Conservation (phyloP, 2,113 vertebrate genomes). For the Microtus oregoni region DNA sequence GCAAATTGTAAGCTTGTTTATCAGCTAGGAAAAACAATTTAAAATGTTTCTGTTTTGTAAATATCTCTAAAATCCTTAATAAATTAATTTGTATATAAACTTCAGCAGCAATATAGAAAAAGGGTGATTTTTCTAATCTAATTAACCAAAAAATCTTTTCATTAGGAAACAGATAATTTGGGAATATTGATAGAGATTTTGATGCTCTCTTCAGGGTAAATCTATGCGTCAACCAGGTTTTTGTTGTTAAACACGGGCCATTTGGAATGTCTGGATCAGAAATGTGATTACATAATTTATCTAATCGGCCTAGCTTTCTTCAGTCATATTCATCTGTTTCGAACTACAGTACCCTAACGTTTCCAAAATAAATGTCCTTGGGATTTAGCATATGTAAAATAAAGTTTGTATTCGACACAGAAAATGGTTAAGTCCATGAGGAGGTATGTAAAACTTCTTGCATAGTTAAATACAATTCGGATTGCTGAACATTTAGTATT, state of each 20-base stretch:
- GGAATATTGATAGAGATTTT: neutral
- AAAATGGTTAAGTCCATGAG: conserved; percentile 62
- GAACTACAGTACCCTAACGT: conserved; percentile 45
- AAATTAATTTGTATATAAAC: neutral
- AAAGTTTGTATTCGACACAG: conserved; percentile 69
- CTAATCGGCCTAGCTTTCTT: conserved; percentile 27
- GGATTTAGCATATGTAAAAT: conserved; percentile 67
- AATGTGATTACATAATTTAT: conserved; percentile 59
- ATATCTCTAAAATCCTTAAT: conserved; percentile 18
- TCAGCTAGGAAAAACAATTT: conserved; percentile 3
- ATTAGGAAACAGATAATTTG: conserved; percentile 9
- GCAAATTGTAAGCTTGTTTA: neutral
- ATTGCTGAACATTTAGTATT: conserved; percentile 74
- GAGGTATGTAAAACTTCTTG: conserved; percentile 57
- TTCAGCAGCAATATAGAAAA: neutral
- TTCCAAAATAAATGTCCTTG: conserved; percentile 69
- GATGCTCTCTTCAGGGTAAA: neutral
- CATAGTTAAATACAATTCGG: conserved; percentile 61
- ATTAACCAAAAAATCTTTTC: conserved; percentile 2
- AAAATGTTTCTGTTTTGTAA: neutral
- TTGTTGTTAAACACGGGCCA: conserved; percentile 61
- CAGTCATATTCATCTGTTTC: conserved; percentile 65
- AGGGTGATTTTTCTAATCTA: conserved; percentile 1
- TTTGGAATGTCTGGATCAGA: conserved; percentile 60
- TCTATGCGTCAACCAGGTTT: conserved; percentile 13